Evolutionary conservation across 2,888 invertebrate genomes (phyloP), one percentile per base, ranked within the genome.

Genomic region (Sinelater perroti): DNA sequence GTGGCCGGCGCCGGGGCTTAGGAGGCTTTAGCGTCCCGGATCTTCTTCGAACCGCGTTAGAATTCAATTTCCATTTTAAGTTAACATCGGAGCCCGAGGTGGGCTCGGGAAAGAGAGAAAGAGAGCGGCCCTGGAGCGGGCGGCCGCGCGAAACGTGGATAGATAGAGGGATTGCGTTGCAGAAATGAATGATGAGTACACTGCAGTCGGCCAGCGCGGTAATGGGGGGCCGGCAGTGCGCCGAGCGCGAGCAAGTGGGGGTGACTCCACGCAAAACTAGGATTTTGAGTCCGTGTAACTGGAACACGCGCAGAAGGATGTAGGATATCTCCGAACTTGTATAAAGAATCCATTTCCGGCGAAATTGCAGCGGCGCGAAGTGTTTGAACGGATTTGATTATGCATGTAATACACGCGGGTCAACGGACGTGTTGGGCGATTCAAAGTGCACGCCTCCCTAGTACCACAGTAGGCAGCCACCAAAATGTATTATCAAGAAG

Each of bases 21-120:
- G 36, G 24, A 35, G 50, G 60, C 61, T 62, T 62, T 60, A 44
- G 40, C 46, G 42, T 49, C 55, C 55, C 55, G 54, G 61, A 61
- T 61, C 52, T 61, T 53, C 58, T 56, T 51, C 53, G 44, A 65
- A 65, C 60, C 64, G 50, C 56, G 60, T 59, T 68, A 63, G 65
- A 67, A 75, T 74, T 73, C 74, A 74, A 75, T 75, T 74, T 75
- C 73, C 74, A 74, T 73, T 72, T 74, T 73, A 72, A 74, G 73
- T 72, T 72, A 67, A 70, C 68, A 62, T 65, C 62, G 63, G 64
- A 66, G 68, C 69, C 68, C 63, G 58, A 58, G 62, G 62, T 40
- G 55, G 53, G 60, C 64, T 64, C 61, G 56, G 52, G n/a, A n/a
- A n/a, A 56, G 40, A 40, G 54, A 57, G 54, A 61, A 49, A 52